Evolutionary conservation across 2,113 vertebrate species (phyloP).

Genomic region (Ceratotherium simum): DNA sequence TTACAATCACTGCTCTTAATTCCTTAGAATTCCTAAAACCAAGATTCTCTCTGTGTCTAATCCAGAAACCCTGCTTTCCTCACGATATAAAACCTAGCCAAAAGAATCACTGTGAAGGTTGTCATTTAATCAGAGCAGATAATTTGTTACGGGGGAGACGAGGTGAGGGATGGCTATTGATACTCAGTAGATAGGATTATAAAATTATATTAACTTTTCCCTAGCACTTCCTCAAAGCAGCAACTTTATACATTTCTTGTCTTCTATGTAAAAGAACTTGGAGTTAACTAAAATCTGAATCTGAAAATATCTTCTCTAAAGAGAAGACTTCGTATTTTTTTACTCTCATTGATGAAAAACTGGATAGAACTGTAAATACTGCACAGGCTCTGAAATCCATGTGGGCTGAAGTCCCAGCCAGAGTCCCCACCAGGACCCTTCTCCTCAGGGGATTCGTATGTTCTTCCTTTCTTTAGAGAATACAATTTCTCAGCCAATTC

Average conservation of each 20-base stretch:
- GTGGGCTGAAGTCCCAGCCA: not conserved
- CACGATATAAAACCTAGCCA: not conserved
- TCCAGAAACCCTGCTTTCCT: not conserved
- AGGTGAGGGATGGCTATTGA: not conserved
- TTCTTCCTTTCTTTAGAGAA: not conserved
- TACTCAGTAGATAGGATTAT: not conserved
- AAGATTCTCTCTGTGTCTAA: not conserved
- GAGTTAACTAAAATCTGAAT: not conserved
- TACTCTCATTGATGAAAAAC: not conserved
- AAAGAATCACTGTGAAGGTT: not conserved
- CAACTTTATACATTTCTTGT: not conserved
- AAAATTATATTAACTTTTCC: slow-evolving; percentile 29
- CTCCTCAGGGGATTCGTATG: not conserved
- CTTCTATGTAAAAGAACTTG: not conserved
- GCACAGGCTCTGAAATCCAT: not conserved
- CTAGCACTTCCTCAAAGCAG: not conserved
- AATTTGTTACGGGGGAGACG: not conserved
- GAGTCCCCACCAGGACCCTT: not conserved
- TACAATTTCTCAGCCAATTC: not conserved
- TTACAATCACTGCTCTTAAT: not conserved
- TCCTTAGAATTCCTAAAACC: not conserved
- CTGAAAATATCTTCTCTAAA: slow-evolving; percentile 24
- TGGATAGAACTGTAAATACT: not conserved
- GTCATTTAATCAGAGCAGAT: not conserved
- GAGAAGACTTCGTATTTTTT: not conserved